These are phyloP conservation scores for Dryobota labecula DNA, from an alignment of 2,888 invertebrate species.

Conservation along the genomic window DNA sequence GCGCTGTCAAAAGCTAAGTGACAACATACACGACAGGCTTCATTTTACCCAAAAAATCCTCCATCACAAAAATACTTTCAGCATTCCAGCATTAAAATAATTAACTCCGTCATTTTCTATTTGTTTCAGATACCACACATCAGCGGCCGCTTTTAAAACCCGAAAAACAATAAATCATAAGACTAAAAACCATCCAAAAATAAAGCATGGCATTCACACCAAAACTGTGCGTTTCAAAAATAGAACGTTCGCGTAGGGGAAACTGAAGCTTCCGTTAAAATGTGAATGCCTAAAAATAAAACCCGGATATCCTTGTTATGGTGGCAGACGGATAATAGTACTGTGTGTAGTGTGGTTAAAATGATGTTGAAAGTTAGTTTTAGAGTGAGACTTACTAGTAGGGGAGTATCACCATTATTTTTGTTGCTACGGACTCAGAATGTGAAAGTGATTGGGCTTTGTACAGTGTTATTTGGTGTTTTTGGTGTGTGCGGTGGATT, in stretches of 20 bases:
- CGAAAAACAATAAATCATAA: slow-evolving; percentile 70
- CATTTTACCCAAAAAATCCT: neutral
- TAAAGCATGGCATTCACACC: slow-evolving; percentile 82
- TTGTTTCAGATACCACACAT: slow-evolving; percentile 79
- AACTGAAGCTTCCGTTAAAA: slow-evolving; percentile 80
- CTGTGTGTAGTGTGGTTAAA: slow-evolving; percentile 62
- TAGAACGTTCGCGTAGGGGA: slow-evolving; percentile 77
- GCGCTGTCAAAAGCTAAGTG: slow-evolving; percentile 39
- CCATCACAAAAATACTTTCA: slow-evolving; percentile 35
- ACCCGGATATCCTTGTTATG: slow-evolving; percentile 80
- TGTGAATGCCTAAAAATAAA: slow-evolving; percentile 81
- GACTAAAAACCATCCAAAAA: slow-evolving; percentile 72
- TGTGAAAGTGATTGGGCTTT: slow-evolving; percentile 64
- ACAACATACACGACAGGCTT: slow-evolving; percentile 21
- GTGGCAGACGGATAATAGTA: slow-evolving; percentile 66
- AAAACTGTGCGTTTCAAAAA: slow-evolving; percentile 70
- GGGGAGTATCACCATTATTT: slow-evolving; percentile 83
- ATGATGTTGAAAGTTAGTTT: slow-evolving; percentile 78
- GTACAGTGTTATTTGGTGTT: slow-evolving; percentile 74
- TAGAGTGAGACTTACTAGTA: slow-evolving; percentile 80
- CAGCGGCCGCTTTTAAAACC: slow-evolving; percentile 63
- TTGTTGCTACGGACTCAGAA: slow-evolving; percentile 83
- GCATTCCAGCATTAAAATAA: slow-evolving; percentile 41
- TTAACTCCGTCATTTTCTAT: slow-evolving; percentile 59
- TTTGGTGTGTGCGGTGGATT: slow-evolving; percentile 81